Base-by-base conservation (phyloP, 2,797 vertebrate genomes). In the Bradypodion ventrale region DNA sequence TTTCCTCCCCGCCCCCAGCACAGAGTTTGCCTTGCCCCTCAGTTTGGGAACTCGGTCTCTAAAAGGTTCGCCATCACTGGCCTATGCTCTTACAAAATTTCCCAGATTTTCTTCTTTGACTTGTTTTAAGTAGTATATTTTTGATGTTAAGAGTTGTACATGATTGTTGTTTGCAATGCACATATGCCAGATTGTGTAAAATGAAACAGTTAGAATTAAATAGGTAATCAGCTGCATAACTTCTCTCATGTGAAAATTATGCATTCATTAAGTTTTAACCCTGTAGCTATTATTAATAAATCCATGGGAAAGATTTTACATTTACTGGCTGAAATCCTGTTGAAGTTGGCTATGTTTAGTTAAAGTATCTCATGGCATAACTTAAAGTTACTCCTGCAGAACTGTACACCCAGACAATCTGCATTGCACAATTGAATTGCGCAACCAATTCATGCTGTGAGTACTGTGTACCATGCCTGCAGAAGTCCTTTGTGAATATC, bases 191-290 rank as follows among this genome's bases (percentile, higher is more conserved):
- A 29, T 56, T 73, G 80, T 83, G 63, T 72, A 52, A n/a, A 63
- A 65, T 87, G 73, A 76, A 46, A 35, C 35, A 42, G 62, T 72
- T 59, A 72, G 59, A 81, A 63, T 70, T 80, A 62, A 80, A 49
- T 83, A 83, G 35, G 37, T 66, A 65, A 37, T 82, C 52, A 70
- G 44, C 15, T 15, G 62, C 77, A 56, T 9, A 56, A 10, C 66
- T 80, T 23, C 52, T 80, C 32, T 65, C 21, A 80, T 16, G 69
- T 25, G 72, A 70, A 59, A 70, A 59, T 10, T 80, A 72, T 59
- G 66, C 4, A n/a, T 21, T 75, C 83, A 15, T 77, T 35, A 72
- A 77, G 60, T 56, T 16, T 81, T 6, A 23, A 23, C 52, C 27
- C 23, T 73, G 19, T 40, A 0, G n/a, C 37, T 0, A 2, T 52